Conservation (phyloP, 2,113 vertebrate genomes). For the Sisor rabdophorus region DNA sequence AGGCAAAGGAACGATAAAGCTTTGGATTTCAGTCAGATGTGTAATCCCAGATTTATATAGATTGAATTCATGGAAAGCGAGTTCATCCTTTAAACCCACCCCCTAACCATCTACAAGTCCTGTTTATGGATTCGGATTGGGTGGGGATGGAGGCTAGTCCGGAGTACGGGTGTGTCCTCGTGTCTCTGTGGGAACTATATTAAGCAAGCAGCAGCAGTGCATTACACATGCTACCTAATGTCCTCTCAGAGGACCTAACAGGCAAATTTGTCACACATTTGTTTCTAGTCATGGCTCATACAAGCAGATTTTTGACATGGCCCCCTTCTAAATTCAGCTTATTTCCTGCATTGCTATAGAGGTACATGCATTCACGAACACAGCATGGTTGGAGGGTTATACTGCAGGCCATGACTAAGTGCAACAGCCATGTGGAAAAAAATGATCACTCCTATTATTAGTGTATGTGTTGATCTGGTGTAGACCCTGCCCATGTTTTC, state of each 20-base stretch:
- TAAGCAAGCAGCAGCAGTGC: constrained; percentile 36
- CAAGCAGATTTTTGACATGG: constrained; percentile 35
- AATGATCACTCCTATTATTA: background rate
- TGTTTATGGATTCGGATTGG: constrained; percentile 30
- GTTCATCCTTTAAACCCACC: constrained; percentile 48
- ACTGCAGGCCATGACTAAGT: background rate
- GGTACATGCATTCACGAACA: background rate
- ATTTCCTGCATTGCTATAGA: constrained; percentile 22
- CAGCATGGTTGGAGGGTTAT: background rate
- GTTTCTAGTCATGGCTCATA: constrained; percentile 27
- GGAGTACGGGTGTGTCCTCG: constrained; percentile 43
- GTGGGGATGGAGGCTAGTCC: background rate
- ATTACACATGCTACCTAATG: constrained; percentile 24
- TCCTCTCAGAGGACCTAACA: constrained; percentile 20
- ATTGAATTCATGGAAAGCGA: constrained; percentile 58
- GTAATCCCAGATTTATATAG: constrained; percentile 30
- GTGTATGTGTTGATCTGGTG: background rate
- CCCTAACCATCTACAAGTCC: background rate
- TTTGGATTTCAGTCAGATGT: constrained; percentile 13
- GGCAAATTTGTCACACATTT: constrained; percentile 48
- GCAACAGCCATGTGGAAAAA: background rate
- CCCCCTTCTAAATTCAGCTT: constrained; percentile 43
- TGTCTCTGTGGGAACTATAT: constrained; percentile 39
- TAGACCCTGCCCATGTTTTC: background rate
- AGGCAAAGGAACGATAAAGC: background rate